Percentiles rank a stretch among this genome's conserved stretches.
phyloP scores from a whole-genome alignment of 2,888 invertebrate species.

The Theodoxus fluviatilis region DNA sequence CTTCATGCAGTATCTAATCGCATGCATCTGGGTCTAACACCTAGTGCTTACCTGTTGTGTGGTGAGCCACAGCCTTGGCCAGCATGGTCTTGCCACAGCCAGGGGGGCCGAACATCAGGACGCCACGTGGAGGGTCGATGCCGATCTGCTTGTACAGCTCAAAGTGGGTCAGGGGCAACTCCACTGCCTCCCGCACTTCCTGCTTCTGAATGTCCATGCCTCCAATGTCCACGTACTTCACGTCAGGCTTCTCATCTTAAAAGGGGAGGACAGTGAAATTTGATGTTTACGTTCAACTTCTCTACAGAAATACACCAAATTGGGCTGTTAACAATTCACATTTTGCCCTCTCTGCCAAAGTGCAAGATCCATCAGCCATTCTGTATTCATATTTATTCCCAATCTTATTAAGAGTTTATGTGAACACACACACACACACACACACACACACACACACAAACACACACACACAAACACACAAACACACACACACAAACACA shows the following conservation, averaged over 20 bases:
- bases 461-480: no score
- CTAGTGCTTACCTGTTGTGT: conserved; percentile 86
- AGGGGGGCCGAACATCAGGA: conserved; percentile 99
- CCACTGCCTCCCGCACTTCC: conserved; percentile 98
- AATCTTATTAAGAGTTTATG: no score
- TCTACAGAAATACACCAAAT: neutral
- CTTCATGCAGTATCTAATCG: no score
- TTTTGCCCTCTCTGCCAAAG: neutral
- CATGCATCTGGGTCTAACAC: no score
- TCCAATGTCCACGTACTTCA: conserved; percentile 96
- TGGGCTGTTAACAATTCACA: neutral
- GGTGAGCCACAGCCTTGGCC: conserved; percentile 98
- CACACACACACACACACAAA: neutral
- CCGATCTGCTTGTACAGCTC: conserved; percentile 96
- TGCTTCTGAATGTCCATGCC: conserved; percentile 99
- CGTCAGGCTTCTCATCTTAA: conserved; percentile 95
- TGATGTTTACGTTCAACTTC: neutral
- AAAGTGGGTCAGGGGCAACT: conserved; percentile 95
- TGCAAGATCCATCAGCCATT: neutral
- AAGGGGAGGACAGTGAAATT: conserved; percentile 6
- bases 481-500: no score
- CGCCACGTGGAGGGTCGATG: conserved; percentile 97
- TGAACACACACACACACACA: neutral
- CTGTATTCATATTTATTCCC: no score
- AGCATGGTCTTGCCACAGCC: conserved; percentile 99